Base-by-base conservation (phyloP, 2,113 vertebrate species). In the Chloropsis hardwickii region DNA sequence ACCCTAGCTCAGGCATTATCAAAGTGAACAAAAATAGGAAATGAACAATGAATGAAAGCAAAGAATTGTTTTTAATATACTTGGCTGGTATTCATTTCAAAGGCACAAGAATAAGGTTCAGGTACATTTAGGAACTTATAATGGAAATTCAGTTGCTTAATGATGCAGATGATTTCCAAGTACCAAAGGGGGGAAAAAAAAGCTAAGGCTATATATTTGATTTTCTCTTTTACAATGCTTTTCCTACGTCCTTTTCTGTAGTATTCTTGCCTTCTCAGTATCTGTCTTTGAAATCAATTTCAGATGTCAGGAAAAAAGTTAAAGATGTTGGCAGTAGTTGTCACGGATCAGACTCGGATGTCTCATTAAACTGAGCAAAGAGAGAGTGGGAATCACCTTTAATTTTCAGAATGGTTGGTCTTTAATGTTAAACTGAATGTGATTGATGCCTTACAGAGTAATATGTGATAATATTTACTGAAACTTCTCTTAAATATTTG, bases 211-310 rank as follows among this genome's bases (percentile, higher is more conserved):
- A 13, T 61, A 31, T 12, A 24, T 88, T 93, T 74, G 45, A 39
- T 53, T 94, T 82, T 65, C 39, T 79, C 35, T 67, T 92, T 91
- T 85, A n/a, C 25, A 58, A 2, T 33, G 85, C 29, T 93, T 88
- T 73, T 93, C 14, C 42, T 60, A 16, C 28, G 31, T 69, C 61
- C 74, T 94, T 94, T 71, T 83, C 39, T 42, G 14, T 56, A 92
- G 37, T 81, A 73, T 56, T 81, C 39, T 90, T 84, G 33, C 70
- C 60, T 92, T 96, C 84, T 85, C 65, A 62, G 61, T 94, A 81
- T 86, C 73, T 62, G 70, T 84, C 84, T 78, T 92, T 69, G 80
- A 93, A 96, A 95, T 93, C 90, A 92, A 73, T 82, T 78, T 94
- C 24, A 51, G 69, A 80, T 60, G 73, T 79, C 94, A 96, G 78